Conservation (phyloP, 1,140 invertebrate species). For the Zeugodacus cucurbitae region DNA sequence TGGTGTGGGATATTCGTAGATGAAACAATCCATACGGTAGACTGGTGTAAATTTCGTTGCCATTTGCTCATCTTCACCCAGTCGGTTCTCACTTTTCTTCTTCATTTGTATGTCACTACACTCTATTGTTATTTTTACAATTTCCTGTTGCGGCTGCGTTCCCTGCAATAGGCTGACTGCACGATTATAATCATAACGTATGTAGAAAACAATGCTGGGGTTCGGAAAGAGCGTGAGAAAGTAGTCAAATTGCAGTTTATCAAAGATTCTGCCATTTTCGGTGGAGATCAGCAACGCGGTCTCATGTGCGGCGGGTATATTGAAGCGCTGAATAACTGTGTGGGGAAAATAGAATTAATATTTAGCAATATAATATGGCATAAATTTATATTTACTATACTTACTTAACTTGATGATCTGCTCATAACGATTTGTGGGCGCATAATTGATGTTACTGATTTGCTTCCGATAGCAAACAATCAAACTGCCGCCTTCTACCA, state of each 20-base stretch:
- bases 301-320: constrained; percentile 48
- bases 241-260: constrained; percentile 55
- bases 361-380: not conserved
- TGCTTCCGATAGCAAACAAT: constrained; percentile 54
- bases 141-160: not conserved
- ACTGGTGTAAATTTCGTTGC: not conserved
- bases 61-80: not conserved
- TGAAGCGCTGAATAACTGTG: constrained; percentile 51
- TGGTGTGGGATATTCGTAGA: constrained; percentile 6
- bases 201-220: constrained; percentile 54
- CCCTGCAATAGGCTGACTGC: not conserved
- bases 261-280: constrained; percentile 55
- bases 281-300: constrained; percentile 53
- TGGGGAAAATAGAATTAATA: not conserved
- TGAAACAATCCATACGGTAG: constrained; percentile 18
- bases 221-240: constrained; percentile 58
- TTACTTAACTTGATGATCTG: constrained; percentile 46
- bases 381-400: not conserved
- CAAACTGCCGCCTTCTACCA: constrained; percentile 46
- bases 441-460: constrained; percentile 48
- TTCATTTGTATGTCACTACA: not conserved
- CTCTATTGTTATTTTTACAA: not conserved
- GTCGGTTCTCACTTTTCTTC: not conserved
- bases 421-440: constrained; percentile 49
- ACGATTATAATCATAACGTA: constrained; percentile 52